Base-by-base conservation (phyloP, 2,797 vertebrate genomes). In the Danio tinwini region DNA sequence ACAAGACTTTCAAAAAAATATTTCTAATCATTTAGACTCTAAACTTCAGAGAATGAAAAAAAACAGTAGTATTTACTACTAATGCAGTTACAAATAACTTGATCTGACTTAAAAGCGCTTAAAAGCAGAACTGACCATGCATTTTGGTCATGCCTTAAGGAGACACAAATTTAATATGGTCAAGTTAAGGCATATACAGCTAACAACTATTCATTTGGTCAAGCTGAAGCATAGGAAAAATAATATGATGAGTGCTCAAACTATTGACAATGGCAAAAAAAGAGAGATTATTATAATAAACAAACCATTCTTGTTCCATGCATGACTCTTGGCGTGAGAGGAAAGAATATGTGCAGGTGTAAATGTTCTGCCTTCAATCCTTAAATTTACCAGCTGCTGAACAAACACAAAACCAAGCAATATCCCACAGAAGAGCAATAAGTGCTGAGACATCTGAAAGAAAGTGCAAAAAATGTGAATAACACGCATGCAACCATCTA, bases 371-470 rank as follows among this genome's bases (percentile, higher is more conserved):
- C 10, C 21, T 59, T 74, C 19, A 9, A 11, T 74, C 19, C 5
- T 29, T 17, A 56, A 29, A 6, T n/a, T n/a, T n/a, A n/a, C n/a
- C 21, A 81, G 9, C 21, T 69, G 37, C 21, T 81, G 53, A 58
- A 55, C 45, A n/a, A 42, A 10, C 13, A 74, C 0, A 55, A 83
- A 81, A 29, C 83, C 81, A 74, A 77, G 1, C 2, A 58, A 45
- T 47, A 12, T 10, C 52, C 74, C 78, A 52, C 5, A 71, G 17
- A 75, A 21, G 6, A 82, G 17, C 7, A 16, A n/a, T n/a, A 40
- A 39, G 14, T n/a, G 47, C 12, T 0, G n/a, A 6, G 37, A 50
- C 45, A 69, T 74, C 75, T 21, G 17, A 44, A 19, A 0, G 19
- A 10, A 6, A 3, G n/a, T n/a, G n/a, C n/a, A 4, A 68, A n/a